Evolutionary conservation across 2,113 vertebrate genomes (phyloP).

Genomic region (Phoxinus phoxinus): DNA sequence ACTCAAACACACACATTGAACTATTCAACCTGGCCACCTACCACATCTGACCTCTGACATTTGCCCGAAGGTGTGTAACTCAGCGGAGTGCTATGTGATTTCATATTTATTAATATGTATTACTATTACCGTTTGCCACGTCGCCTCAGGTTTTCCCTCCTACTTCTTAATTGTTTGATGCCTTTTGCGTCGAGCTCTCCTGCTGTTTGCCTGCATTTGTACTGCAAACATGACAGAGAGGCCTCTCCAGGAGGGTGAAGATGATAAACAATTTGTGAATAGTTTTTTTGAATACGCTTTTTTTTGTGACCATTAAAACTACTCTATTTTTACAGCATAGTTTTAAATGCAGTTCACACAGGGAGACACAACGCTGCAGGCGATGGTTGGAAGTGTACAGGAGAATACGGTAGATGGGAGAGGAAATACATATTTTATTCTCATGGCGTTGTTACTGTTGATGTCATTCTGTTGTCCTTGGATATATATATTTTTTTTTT

Average conservation of each 20-base stretch:
- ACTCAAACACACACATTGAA: neutral
- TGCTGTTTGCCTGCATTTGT: slow-evolving; percentile 54
- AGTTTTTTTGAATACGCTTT: slow-evolving; percentile 41
- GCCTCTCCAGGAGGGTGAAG: slow-evolving; percentile 28
- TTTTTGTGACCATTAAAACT: slow-evolving; percentile 12
- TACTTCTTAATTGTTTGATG: slow-evolving; percentile 66
- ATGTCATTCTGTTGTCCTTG: slow-evolving; percentile 23
- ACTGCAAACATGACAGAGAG: slow-evolving; percentile 55
- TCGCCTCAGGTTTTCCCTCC: slow-evolving; percentile 48
- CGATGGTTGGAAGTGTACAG: neutral
- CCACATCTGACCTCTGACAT: slow-evolving; percentile 40
- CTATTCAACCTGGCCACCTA: slow-evolving; percentile 11
- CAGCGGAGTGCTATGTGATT: slow-evolving; percentile 16
- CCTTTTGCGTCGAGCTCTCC: slow-evolving; percentile 49
- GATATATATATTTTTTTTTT: neutral
- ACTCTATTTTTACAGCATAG: slow-evolving; percentile 45
- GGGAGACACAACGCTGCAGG: slow-evolving; percentile 16
- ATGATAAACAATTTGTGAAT: slow-evolving; percentile 57
- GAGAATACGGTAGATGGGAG: neutral
- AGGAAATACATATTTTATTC: neutral
- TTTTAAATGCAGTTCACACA: slow-evolving; percentile 46
- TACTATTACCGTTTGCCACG: slow-evolving; percentile 45
- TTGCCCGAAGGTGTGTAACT: slow-evolving; percentile 42
- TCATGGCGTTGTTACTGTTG: neutral
- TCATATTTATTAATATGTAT: slow-evolving; percentile 64